Percentiles rank a stretch among this genome's conserved stretches.
phyloP scores from a whole-genome alignment of 2,797 vertebrate genomes.

The Diceros bicornis region DNA sequence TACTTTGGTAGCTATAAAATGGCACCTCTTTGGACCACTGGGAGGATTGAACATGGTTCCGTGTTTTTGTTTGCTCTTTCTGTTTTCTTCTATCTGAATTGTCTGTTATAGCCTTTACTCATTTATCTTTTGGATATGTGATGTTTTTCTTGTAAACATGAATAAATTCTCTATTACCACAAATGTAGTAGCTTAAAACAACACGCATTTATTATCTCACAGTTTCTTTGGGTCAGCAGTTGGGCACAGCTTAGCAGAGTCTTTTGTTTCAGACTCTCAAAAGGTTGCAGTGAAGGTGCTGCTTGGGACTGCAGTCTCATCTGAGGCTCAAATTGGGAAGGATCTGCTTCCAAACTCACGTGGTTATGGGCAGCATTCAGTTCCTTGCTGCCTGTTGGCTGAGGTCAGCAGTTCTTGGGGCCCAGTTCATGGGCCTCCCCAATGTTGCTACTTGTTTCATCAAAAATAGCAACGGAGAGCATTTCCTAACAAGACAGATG shows the following conservation, averaged over 20 bases:
- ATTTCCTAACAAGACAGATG: not conserved
- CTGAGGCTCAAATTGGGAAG: not conserved
- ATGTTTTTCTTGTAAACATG: not conserved
- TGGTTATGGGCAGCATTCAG: not conserved
- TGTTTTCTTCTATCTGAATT: not conserved
- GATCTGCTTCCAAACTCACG: not conserved
- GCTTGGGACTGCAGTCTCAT: not conserved
- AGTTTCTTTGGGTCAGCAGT: not conserved
- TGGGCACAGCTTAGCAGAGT: not conserved
- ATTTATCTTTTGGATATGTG: not conserved
- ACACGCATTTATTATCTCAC: not conserved
- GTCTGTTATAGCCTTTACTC: not conserved
- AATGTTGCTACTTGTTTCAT: not conserved
- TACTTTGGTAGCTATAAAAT: not conserved
- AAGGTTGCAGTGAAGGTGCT: not conserved
- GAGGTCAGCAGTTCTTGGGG: not conserved
- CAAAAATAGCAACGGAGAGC: not conserved
- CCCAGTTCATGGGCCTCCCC: not conserved
- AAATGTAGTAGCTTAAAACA: not conserved
- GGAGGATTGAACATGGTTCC: not conserved
- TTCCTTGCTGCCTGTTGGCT: not conserved
- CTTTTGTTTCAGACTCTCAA: not conserved
- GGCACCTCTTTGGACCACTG: not conserved
- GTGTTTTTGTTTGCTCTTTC: not conserved
- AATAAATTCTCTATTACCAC: not conserved